Evolutionary conservation across 2,113 vertebrate genomes (phyloP).

Genomic region (Percina caprodes): DNA sequence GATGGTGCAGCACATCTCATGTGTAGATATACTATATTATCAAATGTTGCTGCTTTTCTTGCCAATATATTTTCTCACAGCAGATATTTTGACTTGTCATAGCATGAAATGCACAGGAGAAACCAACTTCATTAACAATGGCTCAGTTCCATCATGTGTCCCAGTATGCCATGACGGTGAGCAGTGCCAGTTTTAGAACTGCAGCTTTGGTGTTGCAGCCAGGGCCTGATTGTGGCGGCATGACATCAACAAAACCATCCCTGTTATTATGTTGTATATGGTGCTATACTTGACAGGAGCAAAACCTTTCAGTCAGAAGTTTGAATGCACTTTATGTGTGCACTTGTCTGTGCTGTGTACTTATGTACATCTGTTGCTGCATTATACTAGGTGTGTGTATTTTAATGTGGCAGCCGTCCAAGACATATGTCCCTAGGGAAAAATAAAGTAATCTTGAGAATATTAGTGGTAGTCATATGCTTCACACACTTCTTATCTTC

Average conservation of each 20-base stretch:
- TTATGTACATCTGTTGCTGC: too few species aligned
- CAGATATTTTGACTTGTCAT: background rate
- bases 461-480: background rate
- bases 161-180: too few species aligned
- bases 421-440: too few species aligned
- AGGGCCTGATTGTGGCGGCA: background rate
- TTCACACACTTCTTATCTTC: slow-evolving; percentile 4
- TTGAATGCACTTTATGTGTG: background rate
- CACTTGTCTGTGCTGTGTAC: too few species aligned
- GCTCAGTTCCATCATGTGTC: background rate
- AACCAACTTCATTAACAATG: background rate
- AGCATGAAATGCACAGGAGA: background rate
- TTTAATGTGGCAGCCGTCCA: too few species aligned
- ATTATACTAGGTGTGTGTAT: too few species aligned
- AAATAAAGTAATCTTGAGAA: too few species aligned
- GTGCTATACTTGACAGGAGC: background rate
- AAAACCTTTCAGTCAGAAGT: background rate
- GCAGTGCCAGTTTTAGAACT: background rate
- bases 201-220: background rate
- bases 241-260: background rate
- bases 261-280: background rate
- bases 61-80: too few species aligned
- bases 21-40: background rate
- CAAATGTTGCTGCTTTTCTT: background rate
- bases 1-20: background rate